Percentiles rank a stretch among this genome's conserved stretches.
These are phyloP conservation scores for Lepus oiostolus DNA, from an alignment of 2,797 vertebrate genomes.

Conservation along the genomic window DNA sequence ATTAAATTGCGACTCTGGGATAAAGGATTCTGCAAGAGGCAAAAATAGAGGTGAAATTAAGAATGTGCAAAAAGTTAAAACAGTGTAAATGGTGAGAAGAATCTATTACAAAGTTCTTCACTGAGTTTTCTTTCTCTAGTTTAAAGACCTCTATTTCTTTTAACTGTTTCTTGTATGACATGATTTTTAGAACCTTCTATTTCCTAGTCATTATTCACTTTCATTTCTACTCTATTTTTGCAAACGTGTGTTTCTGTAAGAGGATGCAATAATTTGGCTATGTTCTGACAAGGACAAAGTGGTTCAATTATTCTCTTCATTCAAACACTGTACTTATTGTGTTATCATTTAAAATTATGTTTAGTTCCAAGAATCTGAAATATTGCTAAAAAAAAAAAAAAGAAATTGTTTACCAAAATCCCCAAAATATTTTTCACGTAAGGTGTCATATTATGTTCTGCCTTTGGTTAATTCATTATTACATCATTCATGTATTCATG, in stretches of 20 bases:
- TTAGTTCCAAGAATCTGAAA: neutral
- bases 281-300: neutral
- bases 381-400: conserved; percentile 8
- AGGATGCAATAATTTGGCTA: neutral
- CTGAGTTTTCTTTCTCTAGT: neutral
- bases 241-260: neutral
- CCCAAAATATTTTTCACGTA: conserved; percentile 16
- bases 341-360: neutral
- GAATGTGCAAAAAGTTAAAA: neutral
- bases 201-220: neutral
- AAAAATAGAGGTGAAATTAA: neutral
- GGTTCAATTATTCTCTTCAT: neutral
- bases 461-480: neutral
- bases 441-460: neutral
- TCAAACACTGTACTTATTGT: conserved; percentile 29
- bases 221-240: neutral
- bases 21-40: neutral
- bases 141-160: neutral
- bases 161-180: neutral
- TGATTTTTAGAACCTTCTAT: neutral
- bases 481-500: neutral
- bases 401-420: neutral
- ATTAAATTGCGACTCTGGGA: neutral
- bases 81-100: neutral
- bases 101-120: neutral